Conservation (phyloP, 2,797 vertebrate species). For the Pangasius djambal region DNA sequence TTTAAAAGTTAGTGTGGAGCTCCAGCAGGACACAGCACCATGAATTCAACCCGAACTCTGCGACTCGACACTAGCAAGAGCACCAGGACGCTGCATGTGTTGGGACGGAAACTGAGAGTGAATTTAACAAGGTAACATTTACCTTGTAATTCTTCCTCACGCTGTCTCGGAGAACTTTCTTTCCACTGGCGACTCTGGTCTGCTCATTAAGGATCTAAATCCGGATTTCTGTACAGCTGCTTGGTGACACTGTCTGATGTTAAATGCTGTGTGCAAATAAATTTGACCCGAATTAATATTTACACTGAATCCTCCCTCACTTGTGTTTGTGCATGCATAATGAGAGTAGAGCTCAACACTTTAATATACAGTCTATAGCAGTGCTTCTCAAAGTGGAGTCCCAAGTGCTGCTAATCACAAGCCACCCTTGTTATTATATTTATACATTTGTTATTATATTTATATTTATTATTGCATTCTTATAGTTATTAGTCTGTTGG, state of each 20-base stretch:
- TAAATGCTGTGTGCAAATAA: neutral
- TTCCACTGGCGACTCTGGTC: neutral
- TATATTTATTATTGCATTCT: neutral
- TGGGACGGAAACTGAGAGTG: conserved; percentile 17
- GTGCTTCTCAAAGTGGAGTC: neutral
- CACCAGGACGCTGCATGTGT: conserved; percentile 20
- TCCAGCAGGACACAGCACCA: neutral
- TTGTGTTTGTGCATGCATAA: neutral
- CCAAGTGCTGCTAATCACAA: neutral
- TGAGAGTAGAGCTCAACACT: neutral
- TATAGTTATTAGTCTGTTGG: neutral
- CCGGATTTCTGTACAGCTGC: neutral
- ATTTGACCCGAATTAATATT: neutral
- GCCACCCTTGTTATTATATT: neutral
- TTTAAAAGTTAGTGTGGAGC: neutral
- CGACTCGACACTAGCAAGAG: neutral
- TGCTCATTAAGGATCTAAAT: neutral
- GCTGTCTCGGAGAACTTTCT: neutral
- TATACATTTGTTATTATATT: neutral
- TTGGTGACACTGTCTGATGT: neutral
- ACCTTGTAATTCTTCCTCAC: too few species aligned
- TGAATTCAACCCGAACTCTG: conserved; percentile 8
- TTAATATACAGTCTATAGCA: too few species aligned
- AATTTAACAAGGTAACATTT: conserved; percentile 8
- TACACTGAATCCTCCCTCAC: neutral